These are phyloP conservation scores for Mantis religiosa DNA, from an alignment of 2,888 invertebrate genomes.

Conservation along the genomic window DNA sequence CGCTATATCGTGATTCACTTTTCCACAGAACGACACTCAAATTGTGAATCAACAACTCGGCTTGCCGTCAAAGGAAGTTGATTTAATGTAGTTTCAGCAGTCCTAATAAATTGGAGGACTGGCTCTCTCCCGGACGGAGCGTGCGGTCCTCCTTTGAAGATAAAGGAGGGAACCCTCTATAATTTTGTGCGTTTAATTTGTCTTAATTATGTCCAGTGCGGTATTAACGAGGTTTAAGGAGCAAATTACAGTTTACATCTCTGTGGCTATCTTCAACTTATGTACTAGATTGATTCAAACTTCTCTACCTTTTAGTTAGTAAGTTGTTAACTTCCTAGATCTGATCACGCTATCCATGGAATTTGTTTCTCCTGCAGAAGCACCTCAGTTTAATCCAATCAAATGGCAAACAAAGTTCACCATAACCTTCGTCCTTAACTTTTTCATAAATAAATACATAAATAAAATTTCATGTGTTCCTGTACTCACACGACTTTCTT, in stretches of 20 bases:
- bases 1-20: no score
- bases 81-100: background rate
- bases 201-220: background rate
- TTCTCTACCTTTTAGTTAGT: background rate
- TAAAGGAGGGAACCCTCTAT: background rate
- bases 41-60: background rate
- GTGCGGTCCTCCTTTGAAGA: background rate
- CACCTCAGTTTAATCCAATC: no score
- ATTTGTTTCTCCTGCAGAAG: no score
- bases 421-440: no score
- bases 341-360: no score
- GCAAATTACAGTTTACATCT: background rate
- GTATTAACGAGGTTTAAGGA: background rate
- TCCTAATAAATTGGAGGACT: background rate
- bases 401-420: no score
- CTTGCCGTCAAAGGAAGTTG: background rate
- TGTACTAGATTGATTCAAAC: no score
- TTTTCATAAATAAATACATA: no score
- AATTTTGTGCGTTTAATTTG: background rate
- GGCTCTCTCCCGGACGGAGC: no score
- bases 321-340: background rate
- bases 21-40: background rate
- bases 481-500: no score
- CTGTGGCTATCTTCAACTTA: background rate
- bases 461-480: no score